Percentiles rank a stretch among this genome's conserved stretches.
These are phyloP conservation scores for Caenorhabditis zanzibari DNA, from an alignment of 2,888 invertebrate species.

Conservation along the genomic window DNA sequence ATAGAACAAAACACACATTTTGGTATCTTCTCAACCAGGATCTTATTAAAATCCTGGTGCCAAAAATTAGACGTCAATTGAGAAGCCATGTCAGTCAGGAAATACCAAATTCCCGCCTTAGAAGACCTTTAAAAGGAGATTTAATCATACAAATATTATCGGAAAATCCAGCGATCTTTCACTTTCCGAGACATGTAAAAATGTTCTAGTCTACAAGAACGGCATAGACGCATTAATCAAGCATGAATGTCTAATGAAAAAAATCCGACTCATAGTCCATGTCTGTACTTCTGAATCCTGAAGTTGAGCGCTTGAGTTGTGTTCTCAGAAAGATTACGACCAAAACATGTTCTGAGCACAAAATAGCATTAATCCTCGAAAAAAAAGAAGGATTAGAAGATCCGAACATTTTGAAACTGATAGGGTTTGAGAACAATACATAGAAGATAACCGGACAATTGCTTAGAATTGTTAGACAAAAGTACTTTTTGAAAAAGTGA, in stretches of 20 bases:
- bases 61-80: slow-evolving; percentile 7
- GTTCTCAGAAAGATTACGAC: not conserved
- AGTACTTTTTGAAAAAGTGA: too few relatives aligned
- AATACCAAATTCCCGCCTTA: not conserved
- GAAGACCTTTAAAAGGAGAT: not conserved
- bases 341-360: not conserved
- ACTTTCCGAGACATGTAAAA: not conserved
- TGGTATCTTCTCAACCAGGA: not conserved
- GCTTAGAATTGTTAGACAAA: too few relatives aligned
- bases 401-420: too few relatives aligned
- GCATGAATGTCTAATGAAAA: slow-evolving; percentile 1
- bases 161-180: not conserved
- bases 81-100: not conserved
- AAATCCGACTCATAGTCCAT: not conserved
- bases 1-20: not conserved
- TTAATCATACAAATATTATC: not conserved
- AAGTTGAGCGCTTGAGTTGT: not conserved
- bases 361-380: not conserved
- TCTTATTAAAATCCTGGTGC: not conserved
- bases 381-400: not conserved
- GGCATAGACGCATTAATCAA: not conserved
- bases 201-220: not conserved
- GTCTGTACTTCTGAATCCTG: not conserved
- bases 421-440: too few relatives aligned
- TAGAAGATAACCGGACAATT: too few relatives aligned